A percentile compares a stretch with the other conserved stretches of the same genome.
Evolutionary conservation across 2,113 vertebrate species (phyloP).

Genomic region (Oreotrochilus melanogaster): DNA sequence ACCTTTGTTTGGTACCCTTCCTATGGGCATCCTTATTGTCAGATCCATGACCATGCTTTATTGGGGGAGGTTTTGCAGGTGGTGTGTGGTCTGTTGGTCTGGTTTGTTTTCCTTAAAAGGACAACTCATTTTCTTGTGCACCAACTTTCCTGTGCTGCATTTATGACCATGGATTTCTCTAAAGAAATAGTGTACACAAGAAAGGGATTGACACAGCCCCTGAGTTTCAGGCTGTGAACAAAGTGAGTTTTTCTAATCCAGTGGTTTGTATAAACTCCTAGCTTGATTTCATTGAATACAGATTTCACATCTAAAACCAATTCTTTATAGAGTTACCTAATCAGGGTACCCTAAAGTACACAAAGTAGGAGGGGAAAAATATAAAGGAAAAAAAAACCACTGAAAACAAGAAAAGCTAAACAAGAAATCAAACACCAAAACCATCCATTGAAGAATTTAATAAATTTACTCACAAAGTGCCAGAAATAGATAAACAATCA

Average conservation of each 20-base stretch:
- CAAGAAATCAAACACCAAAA: background rate
- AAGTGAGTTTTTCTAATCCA: background rate
- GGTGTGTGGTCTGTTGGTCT: fast-evolving
- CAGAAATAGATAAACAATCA: background rate
- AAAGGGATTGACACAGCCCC: background rate
- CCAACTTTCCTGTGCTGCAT: background rate
- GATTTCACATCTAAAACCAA: background rate
- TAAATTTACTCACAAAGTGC: background rate
- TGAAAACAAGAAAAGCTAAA: too few species aligned
- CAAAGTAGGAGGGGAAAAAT: background rate
- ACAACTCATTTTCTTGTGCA: background rate
- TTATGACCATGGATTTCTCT: background rate
- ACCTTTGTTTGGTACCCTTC: background rate
- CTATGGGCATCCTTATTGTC: fast-evolving
- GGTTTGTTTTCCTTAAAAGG: background rate
- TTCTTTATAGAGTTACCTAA: background rate
- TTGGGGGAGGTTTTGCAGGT: background rate
- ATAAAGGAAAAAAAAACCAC: background rate
- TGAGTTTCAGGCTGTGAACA: background rate
- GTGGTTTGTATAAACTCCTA: background rate
- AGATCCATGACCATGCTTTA: background rate
- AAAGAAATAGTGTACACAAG: background rate
- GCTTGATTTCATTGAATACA: background rate
- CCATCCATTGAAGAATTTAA: background rate
- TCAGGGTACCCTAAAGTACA: background rate